Evolutionary conservation across 2,113 vertebrate genomes (phyloP).

Genomic region (Hippolais icterina): DNA sequence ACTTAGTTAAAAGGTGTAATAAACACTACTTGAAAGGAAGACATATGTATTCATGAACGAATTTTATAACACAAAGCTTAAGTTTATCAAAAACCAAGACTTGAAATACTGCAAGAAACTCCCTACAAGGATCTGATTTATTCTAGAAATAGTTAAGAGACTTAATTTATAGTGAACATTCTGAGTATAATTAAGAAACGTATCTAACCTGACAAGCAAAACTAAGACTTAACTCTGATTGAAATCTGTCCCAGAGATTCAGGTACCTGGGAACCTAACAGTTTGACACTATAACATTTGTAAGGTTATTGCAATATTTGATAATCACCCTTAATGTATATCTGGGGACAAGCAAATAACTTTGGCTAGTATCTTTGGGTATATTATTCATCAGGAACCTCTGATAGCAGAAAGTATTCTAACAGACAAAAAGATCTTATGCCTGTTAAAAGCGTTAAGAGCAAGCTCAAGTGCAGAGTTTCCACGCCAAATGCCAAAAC

Average conservation of each 20-base stretch:
- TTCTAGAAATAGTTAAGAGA: neutral
- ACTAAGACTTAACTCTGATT: neutral
- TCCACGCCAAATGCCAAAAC: slow-evolving; percentile 41
- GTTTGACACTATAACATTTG: neutral
- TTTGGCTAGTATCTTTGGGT: neutral
- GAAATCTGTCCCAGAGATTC: neutral
- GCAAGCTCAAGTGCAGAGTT: slow-evolving; percentile 12
- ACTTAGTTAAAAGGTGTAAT: neutral
- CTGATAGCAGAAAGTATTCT: neutral
- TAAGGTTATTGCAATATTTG: neutral
- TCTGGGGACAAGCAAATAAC: neutral
- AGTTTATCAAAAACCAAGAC: neutral
- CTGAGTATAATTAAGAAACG: neutral
- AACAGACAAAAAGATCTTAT: neutral
- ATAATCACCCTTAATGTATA: neutral
- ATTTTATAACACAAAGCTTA: neutral
- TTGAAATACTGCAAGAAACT: neutral
- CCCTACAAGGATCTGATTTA: neutral
- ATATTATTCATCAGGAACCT: neutral
- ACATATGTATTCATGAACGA: neutral
- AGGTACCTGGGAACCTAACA: neutral
- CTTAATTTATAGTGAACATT: neutral
- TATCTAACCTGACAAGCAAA: neutral
- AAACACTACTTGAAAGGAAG: neutral
- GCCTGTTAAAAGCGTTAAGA: slow-evolving; percentile 33